Evolutionary conservation across 2,113 vertebrate genomes (phyloP).

Genomic region (Campylomormyrus numenius): DNA sequence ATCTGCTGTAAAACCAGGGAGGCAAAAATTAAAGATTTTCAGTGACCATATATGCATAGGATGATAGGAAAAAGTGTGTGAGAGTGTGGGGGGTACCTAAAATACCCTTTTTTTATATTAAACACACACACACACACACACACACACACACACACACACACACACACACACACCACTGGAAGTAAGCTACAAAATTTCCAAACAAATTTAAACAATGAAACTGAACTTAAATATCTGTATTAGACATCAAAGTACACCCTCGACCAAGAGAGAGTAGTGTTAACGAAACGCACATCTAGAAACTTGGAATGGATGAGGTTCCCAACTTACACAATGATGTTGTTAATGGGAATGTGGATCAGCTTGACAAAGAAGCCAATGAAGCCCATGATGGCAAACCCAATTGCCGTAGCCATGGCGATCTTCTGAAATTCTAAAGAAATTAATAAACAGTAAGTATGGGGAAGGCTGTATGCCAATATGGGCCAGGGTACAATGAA

Average conservation of each 20-base stretch:
- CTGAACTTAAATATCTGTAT: neutral
- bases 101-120: no score
- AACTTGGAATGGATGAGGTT: neutral
- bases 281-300: neutral
- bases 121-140: neutral
- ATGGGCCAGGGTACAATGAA: neutral
- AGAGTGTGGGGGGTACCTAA: no score
- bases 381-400: slow-evolving; percentile 98
- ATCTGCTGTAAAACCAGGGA: neutral
- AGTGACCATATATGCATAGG: neutral
- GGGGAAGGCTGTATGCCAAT: neutral
- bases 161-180: neutral
- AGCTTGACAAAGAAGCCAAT: slow-evolving; percentile 98
- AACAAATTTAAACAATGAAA: neutral
- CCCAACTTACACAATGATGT: slow-evolving; percentile 95
- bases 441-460: neutral
- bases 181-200: neutral
- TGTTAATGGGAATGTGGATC: slow-evolving; percentile 98
- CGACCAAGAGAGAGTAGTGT: neutral
- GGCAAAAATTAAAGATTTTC: neutral
- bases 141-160: no score
- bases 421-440: slow-evolving; percentile 95
- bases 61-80: neutral
- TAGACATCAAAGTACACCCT: neutral
- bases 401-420: slow-evolving; percentile 96